A percentile compares a stretch with the other conserved stretches of the same genome.
Conservation (phyloP, 2,888 invertebrate species). For the Lingula anatina region DNA sequence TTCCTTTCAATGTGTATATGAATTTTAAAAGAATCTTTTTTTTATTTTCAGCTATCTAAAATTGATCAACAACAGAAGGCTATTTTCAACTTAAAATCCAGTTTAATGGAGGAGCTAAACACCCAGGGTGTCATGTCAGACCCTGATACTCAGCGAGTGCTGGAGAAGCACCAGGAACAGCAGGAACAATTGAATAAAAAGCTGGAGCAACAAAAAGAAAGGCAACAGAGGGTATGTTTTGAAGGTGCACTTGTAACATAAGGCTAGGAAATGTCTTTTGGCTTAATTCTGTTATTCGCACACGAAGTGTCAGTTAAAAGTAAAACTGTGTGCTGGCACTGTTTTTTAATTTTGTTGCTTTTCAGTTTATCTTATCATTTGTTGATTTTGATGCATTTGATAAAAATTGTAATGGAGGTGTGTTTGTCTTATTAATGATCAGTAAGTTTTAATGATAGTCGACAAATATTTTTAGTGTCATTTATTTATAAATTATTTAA, state of each 20-base stretch:
- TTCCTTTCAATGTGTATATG: too few species aligned
- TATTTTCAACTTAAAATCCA: slow-evolving; percentile 43
- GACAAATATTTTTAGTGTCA: too few species aligned
- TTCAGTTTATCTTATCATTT: neutral
- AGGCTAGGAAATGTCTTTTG: too few species aligned
- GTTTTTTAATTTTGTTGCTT: neutral
- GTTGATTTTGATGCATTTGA: neutral
- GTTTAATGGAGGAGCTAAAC: slow-evolving; percentile 46
- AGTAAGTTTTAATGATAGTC: too few species aligned
- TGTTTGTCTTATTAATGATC: too few species aligned
- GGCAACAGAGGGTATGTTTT: slow-evolving; percentile 46
- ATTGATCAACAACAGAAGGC: slow-evolving; percentile 50
- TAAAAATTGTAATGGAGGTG: too few species aligned
- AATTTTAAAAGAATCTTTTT: neutral
- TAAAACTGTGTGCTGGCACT: neutral
- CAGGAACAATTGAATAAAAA: slow-evolving; percentile 36
- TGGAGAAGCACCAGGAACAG: slow-evolving; percentile 39
- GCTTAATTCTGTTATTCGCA: too few species aligned
- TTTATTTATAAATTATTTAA: too few species aligned
- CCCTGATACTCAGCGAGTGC: slow-evolving; percentile 39
- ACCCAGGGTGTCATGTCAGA: slow-evolving; percentile 38
- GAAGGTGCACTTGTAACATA: too few species aligned
- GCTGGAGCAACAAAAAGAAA: slow-evolving; percentile 31
- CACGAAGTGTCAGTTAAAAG: too few species aligned
- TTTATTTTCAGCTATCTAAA: slow-evolving; percentile 31